Base-by-base conservation (phyloP, 1,140 invertebrate genomes). In the Bombus pyrosoma region DNA sequence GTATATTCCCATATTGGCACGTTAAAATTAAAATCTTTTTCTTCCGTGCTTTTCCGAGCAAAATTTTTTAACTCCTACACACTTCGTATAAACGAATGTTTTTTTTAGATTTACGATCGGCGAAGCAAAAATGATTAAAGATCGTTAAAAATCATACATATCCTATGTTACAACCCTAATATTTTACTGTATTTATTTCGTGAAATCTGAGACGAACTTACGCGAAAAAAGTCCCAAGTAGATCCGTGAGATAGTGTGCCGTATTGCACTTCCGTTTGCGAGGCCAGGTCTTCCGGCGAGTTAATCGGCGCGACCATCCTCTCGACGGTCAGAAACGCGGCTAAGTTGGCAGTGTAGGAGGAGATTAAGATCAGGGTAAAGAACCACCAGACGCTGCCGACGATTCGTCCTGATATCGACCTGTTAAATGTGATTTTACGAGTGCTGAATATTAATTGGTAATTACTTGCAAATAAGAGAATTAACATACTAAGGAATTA, bases 301-400 rank as follows among this genome's bases (percentile, higher is more conserved):
- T 99, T 99, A 86, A 99, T 99, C 2, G 98, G 98, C 13, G 98
- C 97, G 0, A 98, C 97, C 97, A 99, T 99, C 75, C 98, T 96
- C 94, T 99, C 98, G 28, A 99, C 98, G 1, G 98, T 99, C 68
- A 99, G 96, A 95, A 99, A 99, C 25, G 99, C 99, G 3, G 99
- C 99, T 83, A 99, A 96, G 95, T 99, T 99, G 71, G 99, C 99
- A 32, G 99, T 99, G 95, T 99, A 99, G 25, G 99, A 99, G 64
- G 99, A 99, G 86, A 99, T 99, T 83, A 99, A 96, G 92, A 99
- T 99, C 37, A 99, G 96, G 0, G 99, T 99, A 95, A 99, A 99
- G 95, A 99, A 99, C 99, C 99, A 99, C 99, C 99, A 99, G 1
- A 99, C 98, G 74, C 98, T 98, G 6, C 98, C 98, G 0, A 99